A percentile compares a stretch with the other conserved stretches of the same genome.
Evolutionary conservation across 2,113 vertebrate species (phyloP).

Genomic region (Pseudolaguvia tuberculata): DNA sequence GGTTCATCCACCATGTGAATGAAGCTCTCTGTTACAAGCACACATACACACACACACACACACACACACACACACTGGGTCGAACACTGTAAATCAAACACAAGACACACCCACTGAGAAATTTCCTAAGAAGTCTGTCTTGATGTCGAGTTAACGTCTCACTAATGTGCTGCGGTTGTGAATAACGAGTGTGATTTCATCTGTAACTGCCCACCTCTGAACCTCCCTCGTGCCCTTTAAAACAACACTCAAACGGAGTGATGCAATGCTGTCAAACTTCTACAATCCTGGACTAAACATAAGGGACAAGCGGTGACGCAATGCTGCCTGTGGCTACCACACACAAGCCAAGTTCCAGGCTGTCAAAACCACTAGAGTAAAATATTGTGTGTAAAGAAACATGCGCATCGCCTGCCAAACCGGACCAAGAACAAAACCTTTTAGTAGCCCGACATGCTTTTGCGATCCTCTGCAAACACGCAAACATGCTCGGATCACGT

Average conservation of each 20-base stretch:
- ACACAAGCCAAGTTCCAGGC: conserved; percentile 4
- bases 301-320: conserved; percentile 23
- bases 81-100: conserved; percentile 52
- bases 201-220: conserved; percentile 52
- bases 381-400: conserved; percentile 51
- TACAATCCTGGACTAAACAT: conserved; percentile 53
- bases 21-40: conserved; percentile 40
- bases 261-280: conserved; percentile 65
- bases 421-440: conserved; percentile 59
- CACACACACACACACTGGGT: conserved; percentile 37
- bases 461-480: conserved; percentile 47
- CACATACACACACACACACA: no score
- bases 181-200: conserved; percentile 62
- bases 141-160: conserved; percentile 47
- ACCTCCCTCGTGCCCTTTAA: conserved; percentile 46
- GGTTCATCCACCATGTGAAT: conserved; percentile 18
- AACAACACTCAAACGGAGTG: conserved; percentile 59
- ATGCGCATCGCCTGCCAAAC: conserved; percentile 54
- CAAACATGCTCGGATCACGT: neutral
- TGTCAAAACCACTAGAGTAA: conserved; percentile 58
- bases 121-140: conserved; percentile 56
- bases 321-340: conserved; percentile 9
- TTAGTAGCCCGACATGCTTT: conserved; percentile 52
- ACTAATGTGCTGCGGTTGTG: conserved; percentile 60
- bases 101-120: conserved; percentile 51